Base-by-base conservation (phyloP, 2,888 invertebrate genomes). In the Drosophila ochracea region DNA sequence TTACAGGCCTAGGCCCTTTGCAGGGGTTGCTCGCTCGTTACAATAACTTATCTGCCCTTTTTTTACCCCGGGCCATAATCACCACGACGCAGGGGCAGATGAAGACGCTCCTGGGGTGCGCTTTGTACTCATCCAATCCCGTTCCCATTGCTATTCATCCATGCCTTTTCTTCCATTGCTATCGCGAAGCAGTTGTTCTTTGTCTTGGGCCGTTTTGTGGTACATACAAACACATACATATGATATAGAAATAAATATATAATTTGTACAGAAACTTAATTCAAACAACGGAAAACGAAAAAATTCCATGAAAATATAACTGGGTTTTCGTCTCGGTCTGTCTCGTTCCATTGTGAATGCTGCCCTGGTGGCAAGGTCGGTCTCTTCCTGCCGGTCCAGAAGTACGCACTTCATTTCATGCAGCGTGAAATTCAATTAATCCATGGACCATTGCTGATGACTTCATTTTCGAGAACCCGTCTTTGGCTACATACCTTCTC, bases 371-470 rank as follows among this genome's bases (percentile, higher is more conserved):
- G 67, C 78, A 70, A 80, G 70, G 76, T 70, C 78, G 68, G 54
- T 70, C 72, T 74, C 88, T 70, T 57, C 19, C 52, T 62, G 50
- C 52, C 41, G 33, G 30, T 59, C 37, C 50, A 68, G 68, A 73
- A 73, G 60, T 65, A 74, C 82, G 68, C 76, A 87, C 91, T 89
- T 84, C 80, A 89, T 86, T 89, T 80, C 59, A 83, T 73, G 57
- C 68, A 76, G 85, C 92, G 92, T 92, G 85, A 92, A 92, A 92
- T 92, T 82, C 68, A 87, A 92, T 92, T 92, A 88, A 80, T 82
- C 79, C 86, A 90, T 83, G 91, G 82, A 82, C 78, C 80, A 89
- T 89, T 84, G 61, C 60, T 91, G 89, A 92, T 81, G 82, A 82
- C 92, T 92, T 91, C 76, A 89, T 91, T 80, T 76, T 72, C 37